Percentiles rank a stretch among this genome's conserved stretches.
These are phyloP conservation scores for Sebastes taczanowskii DNA, from an alignment of 2,797 vertebrate genomes.

Conservation along the genomic window DNA sequence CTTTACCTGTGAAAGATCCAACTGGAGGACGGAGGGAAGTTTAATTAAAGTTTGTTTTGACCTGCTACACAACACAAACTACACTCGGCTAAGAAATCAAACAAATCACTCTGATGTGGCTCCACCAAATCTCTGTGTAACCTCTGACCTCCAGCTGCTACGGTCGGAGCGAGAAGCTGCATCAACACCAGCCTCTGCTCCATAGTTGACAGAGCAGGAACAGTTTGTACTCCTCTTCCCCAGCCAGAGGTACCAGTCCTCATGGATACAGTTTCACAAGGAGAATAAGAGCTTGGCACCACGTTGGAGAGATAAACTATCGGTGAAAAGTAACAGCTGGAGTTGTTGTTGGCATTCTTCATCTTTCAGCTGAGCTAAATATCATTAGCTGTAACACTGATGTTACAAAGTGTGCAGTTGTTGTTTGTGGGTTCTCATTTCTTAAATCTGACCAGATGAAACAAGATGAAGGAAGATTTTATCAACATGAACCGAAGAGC, in stretches of 20 bases:
- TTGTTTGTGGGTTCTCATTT: neutral
- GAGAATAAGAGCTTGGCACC: conserved; percentile 57
- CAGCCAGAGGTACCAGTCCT: conserved; percentile 24
- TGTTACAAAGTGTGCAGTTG: neutral
- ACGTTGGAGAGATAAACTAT: conserved; percentile 50
- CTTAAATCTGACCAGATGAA: neutral
- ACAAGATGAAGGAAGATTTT: neutral
- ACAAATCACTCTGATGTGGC: neutral
- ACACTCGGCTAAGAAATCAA: neutral
- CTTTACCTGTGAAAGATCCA: neutral
- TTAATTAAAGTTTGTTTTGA: neutral
- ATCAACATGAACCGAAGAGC: neutral
- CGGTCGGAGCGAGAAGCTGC: conserved; percentile 14
- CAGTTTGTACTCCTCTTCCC: conserved; percentile 39
- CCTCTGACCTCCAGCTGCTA: conserved; percentile 36
- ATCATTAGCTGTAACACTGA: neutral
- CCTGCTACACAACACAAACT: neutral
- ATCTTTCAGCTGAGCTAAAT: neutral
- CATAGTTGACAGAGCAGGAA: conserved; percentile 43
- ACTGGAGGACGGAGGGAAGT: neutral
- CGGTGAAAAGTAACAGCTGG: conserved; percentile 57
- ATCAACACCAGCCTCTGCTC: conserved; percentile 6
- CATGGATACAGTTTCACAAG: conserved; percentile 36
- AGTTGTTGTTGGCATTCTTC: conserved; percentile 27
- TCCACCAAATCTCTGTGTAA: conserved; percentile 14